Percentiles rank a stretch among this genome's conserved stretches.
Evolutionary conservation across 2,888 invertebrate species (phyloP).

Genomic region (Chelonus formosanus): DNA sequence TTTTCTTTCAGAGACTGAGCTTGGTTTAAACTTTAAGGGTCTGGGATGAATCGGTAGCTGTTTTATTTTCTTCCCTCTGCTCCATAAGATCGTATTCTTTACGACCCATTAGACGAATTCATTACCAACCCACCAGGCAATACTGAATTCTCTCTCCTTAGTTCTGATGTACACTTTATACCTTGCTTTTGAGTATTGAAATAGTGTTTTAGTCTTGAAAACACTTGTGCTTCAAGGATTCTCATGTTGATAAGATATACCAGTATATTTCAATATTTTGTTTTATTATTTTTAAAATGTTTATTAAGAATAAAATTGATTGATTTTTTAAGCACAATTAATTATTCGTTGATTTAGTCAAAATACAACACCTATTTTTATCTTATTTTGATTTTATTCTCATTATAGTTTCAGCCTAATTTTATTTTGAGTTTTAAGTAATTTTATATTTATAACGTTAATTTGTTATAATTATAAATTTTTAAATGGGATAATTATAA

Average conservation of each 20-base stretch:
- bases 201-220: conserved; percentile 8
- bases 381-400: too few species aligned
- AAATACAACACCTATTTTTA: too few species aligned
- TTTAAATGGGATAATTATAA: too few species aligned
- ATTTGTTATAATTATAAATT: too few species aligned
- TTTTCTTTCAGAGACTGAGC: conserved; percentile 44
- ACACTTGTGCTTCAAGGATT: conserved; percentile 6
- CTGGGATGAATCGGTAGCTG: conserved; percentile 60
- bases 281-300: too few species aligned
- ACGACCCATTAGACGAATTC: conserved; percentile 66
- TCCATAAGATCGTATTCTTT: conserved; percentile 66
- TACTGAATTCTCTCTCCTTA: conserved; percentile 31
- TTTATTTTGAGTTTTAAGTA: too few species aligned
- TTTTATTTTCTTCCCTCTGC: conserved; percentile 63
- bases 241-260: neutral
- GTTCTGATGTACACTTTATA: conserved; percentile 35
- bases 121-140: conserved; percentile 59
- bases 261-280: too few species aligned
- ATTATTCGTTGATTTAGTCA: too few species aligned
- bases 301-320: too few species aligned
- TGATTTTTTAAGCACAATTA: too few species aligned
- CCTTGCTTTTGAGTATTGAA: conserved; percentile 21
- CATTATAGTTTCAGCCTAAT: too few species aligned
- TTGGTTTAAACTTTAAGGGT: conserved; percentile 51
- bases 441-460: too few species aligned